These are phyloP conservation scores for Brachyrhaphis roseni DNA, from an alignment of 2,797 vertebrate species.

Conservation along the genomic window DNA sequence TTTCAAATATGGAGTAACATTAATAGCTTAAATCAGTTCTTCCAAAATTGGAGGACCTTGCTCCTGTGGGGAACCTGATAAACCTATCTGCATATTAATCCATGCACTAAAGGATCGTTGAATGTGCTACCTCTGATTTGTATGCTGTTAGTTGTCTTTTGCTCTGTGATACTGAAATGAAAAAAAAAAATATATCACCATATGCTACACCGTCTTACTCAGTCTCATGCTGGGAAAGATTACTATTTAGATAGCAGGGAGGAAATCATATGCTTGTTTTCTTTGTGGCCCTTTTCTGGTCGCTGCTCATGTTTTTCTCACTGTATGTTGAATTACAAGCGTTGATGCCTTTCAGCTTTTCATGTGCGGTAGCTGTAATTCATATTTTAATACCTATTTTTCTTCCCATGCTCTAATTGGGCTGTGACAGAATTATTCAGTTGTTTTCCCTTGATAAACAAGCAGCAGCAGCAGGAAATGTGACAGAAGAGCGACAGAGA, in stretches of 20 bases:
- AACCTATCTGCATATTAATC: conserved; percentile 3
- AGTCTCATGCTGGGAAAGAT: conserved; percentile 9
- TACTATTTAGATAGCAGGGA: conserved; percentile 1
- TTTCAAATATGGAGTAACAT: not conserved
- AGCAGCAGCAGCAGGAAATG: conserved; percentile 12
- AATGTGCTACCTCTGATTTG: not conserved
- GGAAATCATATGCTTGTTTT: conserved; percentile 14
- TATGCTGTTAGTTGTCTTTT: not conserved
- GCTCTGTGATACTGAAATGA: not conserved
- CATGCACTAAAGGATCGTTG: not conserved
- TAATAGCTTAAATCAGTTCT: not conserved
- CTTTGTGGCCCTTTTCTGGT: conserved; percentile 1
- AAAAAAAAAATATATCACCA: conserved; percentile 1
- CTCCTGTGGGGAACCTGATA: not conserved
- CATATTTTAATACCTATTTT: conserved; percentile 60
- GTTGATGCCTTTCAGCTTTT: conserved; percentile 40
- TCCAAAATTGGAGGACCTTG: not conserved
- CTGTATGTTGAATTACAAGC: not conserved
- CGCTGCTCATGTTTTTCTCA: not conserved
- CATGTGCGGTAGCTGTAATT: conserved; percentile 35
- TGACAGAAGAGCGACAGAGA: conserved; percentile 29
- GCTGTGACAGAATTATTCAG: conserved; percentile 66
- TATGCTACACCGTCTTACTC: not conserved
- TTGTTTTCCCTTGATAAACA: conserved; percentile 22
- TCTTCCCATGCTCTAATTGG: conserved; percentile 55